A percentile compares a stretch with the other conserved stretches of the same genome.
phyloP scores from a whole-genome alignment of 2,888 invertebrate species.

The Drosophila seclusa region DNA sequence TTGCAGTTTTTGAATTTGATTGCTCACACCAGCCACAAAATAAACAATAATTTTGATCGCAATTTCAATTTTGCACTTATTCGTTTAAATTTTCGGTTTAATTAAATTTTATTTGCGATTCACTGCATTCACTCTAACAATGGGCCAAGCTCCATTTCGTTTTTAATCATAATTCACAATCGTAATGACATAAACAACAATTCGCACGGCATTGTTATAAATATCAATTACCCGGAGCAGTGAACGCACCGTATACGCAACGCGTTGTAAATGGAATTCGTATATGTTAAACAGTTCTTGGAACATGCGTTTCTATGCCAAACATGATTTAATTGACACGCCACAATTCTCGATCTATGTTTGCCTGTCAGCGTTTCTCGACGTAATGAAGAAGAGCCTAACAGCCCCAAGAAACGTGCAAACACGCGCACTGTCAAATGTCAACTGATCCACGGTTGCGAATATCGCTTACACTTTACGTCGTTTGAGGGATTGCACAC shows the following conservation, averaged over 20 bases:
- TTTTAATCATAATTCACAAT: constrained; percentile 62
- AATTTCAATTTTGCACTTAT: constrained; percentile 56
- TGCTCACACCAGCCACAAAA: constrained; percentile 1
- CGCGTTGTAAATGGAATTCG: constrained; percentile 14
- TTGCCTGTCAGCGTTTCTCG: constrained; percentile 7
- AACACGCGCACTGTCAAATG: constrained; percentile 83
- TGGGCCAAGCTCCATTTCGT: constrained; percentile 19
- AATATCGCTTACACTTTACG: constrained; percentile 79
- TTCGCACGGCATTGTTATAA: constrained; percentile 44
- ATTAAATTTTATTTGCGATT: constrained; percentile 24
- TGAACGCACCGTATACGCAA: constrained; percentile 52
- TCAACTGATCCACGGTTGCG: constrained; percentile 84
- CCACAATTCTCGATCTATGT: constrained; percentile 7
- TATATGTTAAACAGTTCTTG: constrained; percentile 15
- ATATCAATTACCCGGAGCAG: constrained; percentile 59
- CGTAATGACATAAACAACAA: constrained; percentile 66
- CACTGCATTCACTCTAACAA: constrained; percentile 31
- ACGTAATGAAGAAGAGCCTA: constrained; percentile 18
- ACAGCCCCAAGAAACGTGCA: constrained; percentile 57
- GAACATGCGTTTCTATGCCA: constrained; percentile 19
- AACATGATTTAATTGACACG: constrained; percentile 10
- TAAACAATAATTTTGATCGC: constrained; percentile 39
- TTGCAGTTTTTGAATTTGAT: constrained; percentile 29
- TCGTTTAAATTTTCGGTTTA: constrained; percentile 19
- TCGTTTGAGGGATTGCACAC: constrained; percentile 23